phyloP scores from a whole-genome alignment of 2,113 vertebrate genomes.

The Amphiprion ocellaris region DNA sequence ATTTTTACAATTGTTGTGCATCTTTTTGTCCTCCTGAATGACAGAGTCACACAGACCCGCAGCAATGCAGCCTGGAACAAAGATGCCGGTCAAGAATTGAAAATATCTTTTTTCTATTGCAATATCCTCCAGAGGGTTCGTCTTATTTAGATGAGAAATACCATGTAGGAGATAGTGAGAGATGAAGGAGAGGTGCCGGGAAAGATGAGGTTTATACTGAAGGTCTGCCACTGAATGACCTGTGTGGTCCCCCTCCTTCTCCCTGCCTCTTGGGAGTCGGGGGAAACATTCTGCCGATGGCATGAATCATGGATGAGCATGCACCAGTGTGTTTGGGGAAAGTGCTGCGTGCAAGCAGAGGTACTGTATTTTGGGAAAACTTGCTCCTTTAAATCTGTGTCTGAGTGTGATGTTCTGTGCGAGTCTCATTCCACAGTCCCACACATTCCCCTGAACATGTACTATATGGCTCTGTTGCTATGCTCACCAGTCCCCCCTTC shows the following conservation, averaged over 20 bases:
- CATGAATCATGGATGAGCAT: slow-evolving; percentile 60
- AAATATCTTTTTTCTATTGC: slow-evolving; percentile 9
- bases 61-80: not conserved
- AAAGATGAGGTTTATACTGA: slow-evolving; percentile 27
- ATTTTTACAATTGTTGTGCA: slow-evolving; percentile 17
- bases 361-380: slow-evolving; percentile 10
- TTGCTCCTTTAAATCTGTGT: slow-evolving; percentile 17
- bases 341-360: not conserved
- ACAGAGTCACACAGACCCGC: slow-evolving; percentile 1
- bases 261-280: slow-evolving; percentile 3
- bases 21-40: not conserved
- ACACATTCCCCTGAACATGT: not conserved
- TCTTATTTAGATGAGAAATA: slow-evolving; percentile 37
- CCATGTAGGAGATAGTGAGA: not conserved
- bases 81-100: not conserved
- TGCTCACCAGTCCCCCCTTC: slow-evolving; percentile 20
- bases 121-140: slow-evolving; percentile 1
- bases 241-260: not conserved
- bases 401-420: slow-evolving; percentile 15
- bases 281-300: slow-evolving; percentile 38
- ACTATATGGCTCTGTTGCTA: slow-evolving; percentile 22
- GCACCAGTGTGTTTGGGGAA: not conserved
- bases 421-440: not conserved
- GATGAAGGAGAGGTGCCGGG: slow-evolving; percentile 1
- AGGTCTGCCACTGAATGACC: slow-evolving; percentile 14